Conservation (phyloP, 2,113 vertebrate genomes). For the Scophthalmus maximus region DNA sequence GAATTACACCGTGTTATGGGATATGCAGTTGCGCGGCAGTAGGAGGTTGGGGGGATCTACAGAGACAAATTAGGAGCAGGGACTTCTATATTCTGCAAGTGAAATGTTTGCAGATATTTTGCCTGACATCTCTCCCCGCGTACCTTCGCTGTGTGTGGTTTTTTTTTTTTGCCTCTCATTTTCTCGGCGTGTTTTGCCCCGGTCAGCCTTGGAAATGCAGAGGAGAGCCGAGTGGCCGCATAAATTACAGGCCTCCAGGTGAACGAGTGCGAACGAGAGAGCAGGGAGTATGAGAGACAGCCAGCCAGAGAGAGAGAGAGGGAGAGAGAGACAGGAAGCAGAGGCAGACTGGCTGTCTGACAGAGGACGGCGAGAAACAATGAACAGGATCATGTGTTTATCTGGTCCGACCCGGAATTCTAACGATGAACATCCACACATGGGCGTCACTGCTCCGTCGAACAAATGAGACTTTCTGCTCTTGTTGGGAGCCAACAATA, state of each 20-base stretch:
- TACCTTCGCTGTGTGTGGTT: not conserved
- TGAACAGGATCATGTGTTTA: conserved; percentile 22
- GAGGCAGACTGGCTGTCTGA: conserved; percentile 11
- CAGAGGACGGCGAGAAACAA: conserved; percentile 27
- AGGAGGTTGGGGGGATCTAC: not conserved
- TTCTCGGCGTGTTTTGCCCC: not conserved
- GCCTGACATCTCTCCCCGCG: not conserved
- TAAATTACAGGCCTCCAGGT: conserved; percentile 43
- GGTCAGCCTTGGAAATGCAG: conserved; percentile 35
- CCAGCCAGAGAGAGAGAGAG: conserved; percentile 1
- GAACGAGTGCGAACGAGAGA: conserved; percentile 10
- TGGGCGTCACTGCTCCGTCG: not conserved
- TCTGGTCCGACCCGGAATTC: conserved; percentile 22
- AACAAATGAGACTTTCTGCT: conserved; percentile 14
- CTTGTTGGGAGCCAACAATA: too few relatives aligned
- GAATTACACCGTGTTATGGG: not conserved
- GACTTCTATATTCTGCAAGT: not conserved
- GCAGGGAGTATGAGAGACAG: not conserved
- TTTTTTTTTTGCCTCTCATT: conserved; percentile 17
- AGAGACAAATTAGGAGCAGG: not conserved
- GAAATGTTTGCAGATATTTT: conserved; percentile 10
- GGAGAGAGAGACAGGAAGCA: not conserved
- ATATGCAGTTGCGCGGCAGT: not conserved
- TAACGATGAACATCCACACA: conserved; percentile 36
- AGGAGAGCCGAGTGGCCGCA: conserved; percentile 25